Evolutionary conservation across 2,797 vertebrate species (phyloP), one percentile per base, ranked within the genome.

Genomic region (Threskiornis aethiopicus): DNA sequence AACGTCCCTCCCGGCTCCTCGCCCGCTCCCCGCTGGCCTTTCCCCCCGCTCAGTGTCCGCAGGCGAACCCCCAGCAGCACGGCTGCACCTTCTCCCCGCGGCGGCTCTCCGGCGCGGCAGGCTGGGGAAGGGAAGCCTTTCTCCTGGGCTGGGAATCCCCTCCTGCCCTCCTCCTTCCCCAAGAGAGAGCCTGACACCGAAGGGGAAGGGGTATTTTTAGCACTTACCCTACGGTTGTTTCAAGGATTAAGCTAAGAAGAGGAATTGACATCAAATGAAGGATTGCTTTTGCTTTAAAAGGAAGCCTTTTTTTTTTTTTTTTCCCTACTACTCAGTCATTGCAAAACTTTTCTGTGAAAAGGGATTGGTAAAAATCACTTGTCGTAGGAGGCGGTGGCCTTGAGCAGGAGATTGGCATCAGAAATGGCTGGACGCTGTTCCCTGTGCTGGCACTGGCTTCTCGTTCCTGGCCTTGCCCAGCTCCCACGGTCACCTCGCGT

Each of bases 171-270:
- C 55, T 65, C 14, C 83, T 70, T 77, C 88, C 84, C 82, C 75
- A 54, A 11, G 26, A 61, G 64, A 47, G 25, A 67, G 51, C 61
- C 75, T 25, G 20, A 51, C 16, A 1, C 0, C 16, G 83, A 77
- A 82, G 89, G 49, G 91, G 89, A 93, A 89, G 57, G 66, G 72
- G 69, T 93, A 90, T 92, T 96, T 96, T 96, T 94, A 93, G 94
- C 66, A 15, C 37, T 89, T 39, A 5, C 46, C 55, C 91, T 28
- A 16, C 0, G 0, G 35, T 69, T 21, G 26, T 72, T 88, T 87
- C 80, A 79, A 70, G 90, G 93, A 79, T 80, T 58, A 84, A 86
- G 88, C 59, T 39, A 37, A 87, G 72, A 97, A 86, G 95, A 90
- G 80, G 91, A 97, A 95, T 44, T 95, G 79, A 72, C 46, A 35